Conservation (phyloP, 2,797 vertebrate genomes). For the Clarias platycephalus region DNA sequence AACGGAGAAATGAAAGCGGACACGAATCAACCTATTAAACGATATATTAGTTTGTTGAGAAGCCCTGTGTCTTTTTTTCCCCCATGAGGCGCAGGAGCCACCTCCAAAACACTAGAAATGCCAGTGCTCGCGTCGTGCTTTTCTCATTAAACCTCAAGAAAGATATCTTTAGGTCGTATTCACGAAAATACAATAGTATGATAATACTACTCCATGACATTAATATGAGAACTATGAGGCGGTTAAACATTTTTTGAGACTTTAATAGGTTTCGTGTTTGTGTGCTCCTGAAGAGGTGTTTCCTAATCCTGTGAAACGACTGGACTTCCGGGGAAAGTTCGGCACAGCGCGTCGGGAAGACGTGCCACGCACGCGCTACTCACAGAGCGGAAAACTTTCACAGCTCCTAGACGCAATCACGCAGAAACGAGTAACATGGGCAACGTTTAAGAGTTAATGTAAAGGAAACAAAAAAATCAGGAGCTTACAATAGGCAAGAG, state of each 20-base stretch:
- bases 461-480: background rate
- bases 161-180: too few relatives aligned
- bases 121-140: too few relatives aligned
- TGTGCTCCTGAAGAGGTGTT: too few relatives aligned
- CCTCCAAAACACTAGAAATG: background rate
- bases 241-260: too few relatives aligned
- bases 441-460: background rate
- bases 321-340: slow-evolving; percentile 15
- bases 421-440: background rate
- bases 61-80: background rate
- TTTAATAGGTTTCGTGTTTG: too few relatives aligned
- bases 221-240: too few relatives aligned
- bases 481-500: background rate
- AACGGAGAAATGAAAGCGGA: background rate
- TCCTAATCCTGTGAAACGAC: background rate
- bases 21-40: background rate
- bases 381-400: background rate
- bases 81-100: background rate
- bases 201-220: too few relatives aligned
- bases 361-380: background rate
- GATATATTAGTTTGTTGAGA: background rate
- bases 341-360: background rate
- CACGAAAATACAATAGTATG: too few relatives aligned
- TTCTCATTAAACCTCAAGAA: too few relatives aligned
- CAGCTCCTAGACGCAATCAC: background rate